Percentiles rank a stretch among this genome's conserved stretches.
Evolutionary conservation across 2,888 invertebrate genomes (phyloP).

Genomic region (Lycaena phlaeas): DNA sequence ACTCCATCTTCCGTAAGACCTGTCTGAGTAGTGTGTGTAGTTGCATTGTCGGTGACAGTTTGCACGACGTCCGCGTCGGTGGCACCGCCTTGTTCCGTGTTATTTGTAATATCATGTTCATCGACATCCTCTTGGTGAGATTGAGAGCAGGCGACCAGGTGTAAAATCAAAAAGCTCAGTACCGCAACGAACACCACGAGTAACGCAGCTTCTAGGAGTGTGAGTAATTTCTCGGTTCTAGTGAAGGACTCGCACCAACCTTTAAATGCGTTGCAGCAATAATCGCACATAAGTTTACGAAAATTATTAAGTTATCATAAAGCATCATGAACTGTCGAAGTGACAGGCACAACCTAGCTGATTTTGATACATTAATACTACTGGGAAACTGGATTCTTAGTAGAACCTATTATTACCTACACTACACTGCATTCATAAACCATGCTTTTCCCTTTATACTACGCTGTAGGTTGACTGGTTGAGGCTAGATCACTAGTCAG

Average conservation of each 20-base stretch:
- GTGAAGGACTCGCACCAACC: slow-evolving; percentile 58
- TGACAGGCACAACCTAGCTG: slow-evolving; percentile 1
- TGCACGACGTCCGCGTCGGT: too few relatives aligned
- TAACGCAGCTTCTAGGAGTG: slow-evolving; percentile 34
- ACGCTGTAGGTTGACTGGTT: too few relatives aligned
- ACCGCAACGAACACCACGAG: slow-evolving; percentile 34
- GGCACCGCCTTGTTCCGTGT: not conserved
- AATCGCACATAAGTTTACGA: slow-evolving; percentile 47
- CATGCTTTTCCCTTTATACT: too few relatives aligned
- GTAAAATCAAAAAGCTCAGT: slow-evolving; percentile 41
- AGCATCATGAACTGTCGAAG: not conserved
- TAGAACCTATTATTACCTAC: too few relatives aligned
- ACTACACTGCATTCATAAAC: too few relatives aligned
- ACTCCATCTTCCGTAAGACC: slow-evolving; percentile 18
- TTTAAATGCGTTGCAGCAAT: slow-evolving; percentile 39
- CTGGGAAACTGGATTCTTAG: too few relatives aligned
- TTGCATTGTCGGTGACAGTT: not conserved
- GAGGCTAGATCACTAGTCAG: too few relatives aligned
- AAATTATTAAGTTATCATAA: not conserved
- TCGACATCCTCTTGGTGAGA: too few relatives aligned
- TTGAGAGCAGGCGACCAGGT: slow-evolving; percentile 43
- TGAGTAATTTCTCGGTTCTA: slow-evolving; percentile 34
- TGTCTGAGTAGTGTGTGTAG: not conserved
- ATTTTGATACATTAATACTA: too few relatives aligned
- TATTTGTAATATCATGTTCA: not conserved